Base-by-base conservation (phyloP, 2,888 invertebrate species). In the Amblyjoppa proteus region DNA sequence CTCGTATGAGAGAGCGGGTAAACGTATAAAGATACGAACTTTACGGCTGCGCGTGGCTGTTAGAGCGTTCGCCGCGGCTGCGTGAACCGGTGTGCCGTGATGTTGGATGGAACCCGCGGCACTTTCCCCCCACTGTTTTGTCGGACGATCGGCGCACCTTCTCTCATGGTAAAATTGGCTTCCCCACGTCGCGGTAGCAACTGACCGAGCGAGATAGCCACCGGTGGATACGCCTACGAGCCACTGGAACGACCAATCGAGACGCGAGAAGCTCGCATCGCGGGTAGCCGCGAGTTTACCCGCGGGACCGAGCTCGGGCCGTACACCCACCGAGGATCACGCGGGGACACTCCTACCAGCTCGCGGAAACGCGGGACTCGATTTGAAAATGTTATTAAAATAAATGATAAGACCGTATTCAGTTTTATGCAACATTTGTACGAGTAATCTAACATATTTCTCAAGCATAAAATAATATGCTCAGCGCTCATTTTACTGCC, bases 61-160 rank as follows among this genome's bases (percentile, higher is more conserved):
- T 74, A 83, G 91, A 91, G 91, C 91, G 92, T 90, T 92, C 93
- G 91, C 88, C 92, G 93, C 94, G 93, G 90, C 92, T 93, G 93
- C 93, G 93, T 92, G 92, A 92, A 93, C 92, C 92, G 91, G 91
- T 94, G 91, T 94, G 93, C 87, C 86, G 86, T 61, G 87, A 74
- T 84, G 83, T 84, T 86, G 88, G 89, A 89, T 86, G 85, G 89
- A 88, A 88, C 89, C 88, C 84, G 86, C 87, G 85, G 83, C 84
- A 83, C 80, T 81, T 68, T 64, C 3, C 84, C 85, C 87, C 85
- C 86, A 77, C 88, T 73, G 70, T 64, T 31, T 53, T 49, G 64
- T 38, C 49, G 70, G 77, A 71, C 74, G 68, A 31, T 51, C 69
- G 68, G 56, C 28, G 76, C 53, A 69, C 71, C 77, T 68, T 70